Base-by-base conservation (phyloP, 2,113 vertebrate genomes). In the Pardalotus punctatus region DNA sequence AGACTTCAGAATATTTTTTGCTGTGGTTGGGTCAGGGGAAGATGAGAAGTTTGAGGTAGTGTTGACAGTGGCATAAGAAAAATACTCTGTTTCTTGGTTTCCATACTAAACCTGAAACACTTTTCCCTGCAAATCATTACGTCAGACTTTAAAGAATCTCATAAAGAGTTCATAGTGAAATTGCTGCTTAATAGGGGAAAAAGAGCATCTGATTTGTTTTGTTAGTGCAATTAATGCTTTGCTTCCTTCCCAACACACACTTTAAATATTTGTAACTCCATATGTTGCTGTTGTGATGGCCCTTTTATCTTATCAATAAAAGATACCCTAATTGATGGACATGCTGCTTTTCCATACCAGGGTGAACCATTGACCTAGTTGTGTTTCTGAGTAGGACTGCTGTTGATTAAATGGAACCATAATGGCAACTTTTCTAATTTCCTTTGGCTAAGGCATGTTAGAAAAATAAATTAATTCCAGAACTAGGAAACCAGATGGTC, bases 381-480 rank as follows among this genome's bases (percentile, higher is more conserved):
- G 76, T 8, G 7, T 94, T 96, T 90, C 85, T 69, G 53, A 92
- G 67, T 16, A 73, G 86, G 61, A 54, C 85, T 94, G 93, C 80
- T 88, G 45, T 69, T 95, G 70, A 93, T 96, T 93, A 96, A 93
- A 92, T 82, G 57, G 76, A 89, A 93, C 48, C 8, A 0, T 95
- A 78, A 93, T 51, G 79, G 86, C 79, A 76, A 74, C 56, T 86
- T 92, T 85, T 83, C 79, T 94, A 40, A 93, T 97, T 97, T 97
- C 94, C 94, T 95, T 79, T 78, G 83, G 86, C 96, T 96, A 92
- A 94, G 83, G 64, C 94, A 94, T 2, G 12, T 97, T 95, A 90
- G 79, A 81, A 96, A 96, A 93, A 89, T 70, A 89, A 96, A 97
- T 96, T 78, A 79, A 92, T 90, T 97, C 92, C 95, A 97, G 96